Evolutionary conservation across 2,113 vertebrate species (phyloP).

Genomic region (Gadus macrocephalus): DNA sequence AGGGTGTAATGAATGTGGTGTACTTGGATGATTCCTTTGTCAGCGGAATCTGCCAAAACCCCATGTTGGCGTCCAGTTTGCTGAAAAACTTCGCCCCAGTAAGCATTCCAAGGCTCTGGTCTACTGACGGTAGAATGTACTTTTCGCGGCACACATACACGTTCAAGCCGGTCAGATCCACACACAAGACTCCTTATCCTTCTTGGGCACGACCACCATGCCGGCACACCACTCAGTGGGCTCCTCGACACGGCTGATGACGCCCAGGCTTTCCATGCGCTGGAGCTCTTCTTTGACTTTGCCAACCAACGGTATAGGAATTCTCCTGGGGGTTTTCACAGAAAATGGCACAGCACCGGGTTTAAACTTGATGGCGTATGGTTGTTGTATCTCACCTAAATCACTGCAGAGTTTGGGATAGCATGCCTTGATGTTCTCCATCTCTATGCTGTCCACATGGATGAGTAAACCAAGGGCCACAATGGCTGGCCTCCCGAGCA

Average conservation of each 20-base stretch:
- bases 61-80: constrained; percentile 31
- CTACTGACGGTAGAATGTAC: constrained; percentile 21
- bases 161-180: constrained; percentile 33
- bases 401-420: constrained; percentile 16
- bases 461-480: constrained; percentile 3
- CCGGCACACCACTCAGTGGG: neutral
- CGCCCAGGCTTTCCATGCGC: constrained; percentile 12
- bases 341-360: constrained; percentile 4
- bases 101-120: constrained; percentile 23
- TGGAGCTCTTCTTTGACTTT: constrained; percentile 18
- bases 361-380: constrained; percentile 1
- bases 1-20: constrained; percentile 21
- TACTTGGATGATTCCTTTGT: constrained; percentile 13
- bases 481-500: constrained; percentile 18
- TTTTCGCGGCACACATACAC: constrained; percentile 11
- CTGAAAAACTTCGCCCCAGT: constrained; percentile 20
- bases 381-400: constrained; percentile 5
- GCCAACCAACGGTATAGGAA: neutral
- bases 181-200: neutral
- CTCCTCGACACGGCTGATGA: constrained; percentile 7
- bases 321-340: constrained; percentile 3
- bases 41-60: constrained; percentile 17
- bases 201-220: constrained; percentile 24
- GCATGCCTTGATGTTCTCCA: neutral
- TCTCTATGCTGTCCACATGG: too few species aligned